A percentile compares a stretch with the other conserved stretches of the same genome.
These are phyloP conservation scores for Sinohyriopsis cumingii DNA, from an alignment of 2,888 invertebrate species.

Conservation along the genomic window DNA sequence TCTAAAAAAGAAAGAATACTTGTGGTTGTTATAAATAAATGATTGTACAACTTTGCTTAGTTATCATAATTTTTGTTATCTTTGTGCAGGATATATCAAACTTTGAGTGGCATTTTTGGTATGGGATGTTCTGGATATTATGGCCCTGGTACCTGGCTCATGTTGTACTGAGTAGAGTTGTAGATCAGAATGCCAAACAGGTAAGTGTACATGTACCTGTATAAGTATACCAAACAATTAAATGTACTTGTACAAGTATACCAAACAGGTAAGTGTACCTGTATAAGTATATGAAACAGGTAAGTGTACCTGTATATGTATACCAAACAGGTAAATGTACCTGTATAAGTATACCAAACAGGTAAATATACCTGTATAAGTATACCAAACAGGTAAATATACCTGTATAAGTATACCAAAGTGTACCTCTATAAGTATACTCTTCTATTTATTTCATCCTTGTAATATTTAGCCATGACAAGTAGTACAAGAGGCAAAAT, in stretches of 20 bases:
- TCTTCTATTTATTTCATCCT: background rate
- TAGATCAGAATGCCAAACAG: constrained; percentile 21
- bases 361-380: too few species aligned
- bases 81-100: constrained; percentile 43
- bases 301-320: constrained; percentile 2
- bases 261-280: background rate
- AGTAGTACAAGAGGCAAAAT: too few species aligned
- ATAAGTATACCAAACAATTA: too few species aligned
- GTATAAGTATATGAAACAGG: background rate
- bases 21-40: too few species aligned
- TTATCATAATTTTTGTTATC: background rate
- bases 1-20: too few species aligned
- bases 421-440: constrained; percentile 5
- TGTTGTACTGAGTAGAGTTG: constrained; percentile 37
- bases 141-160: constrained; percentile 46
- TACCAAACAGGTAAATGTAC: too few species aligned
- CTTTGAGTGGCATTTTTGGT: constrained; percentile 53
- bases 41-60: background rate
- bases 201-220: constrained; percentile 1
- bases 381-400: too few species aligned
- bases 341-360: constrained; percentile 9
- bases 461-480: too few species aligned
- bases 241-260: constrained; percentile 7
- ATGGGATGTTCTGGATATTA: constrained; percentile 38
- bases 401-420: too few species aligned